phyloP scores from a whole-genome alignment of 2,113 vertebrate species.

The Hyla sarda region DNA sequence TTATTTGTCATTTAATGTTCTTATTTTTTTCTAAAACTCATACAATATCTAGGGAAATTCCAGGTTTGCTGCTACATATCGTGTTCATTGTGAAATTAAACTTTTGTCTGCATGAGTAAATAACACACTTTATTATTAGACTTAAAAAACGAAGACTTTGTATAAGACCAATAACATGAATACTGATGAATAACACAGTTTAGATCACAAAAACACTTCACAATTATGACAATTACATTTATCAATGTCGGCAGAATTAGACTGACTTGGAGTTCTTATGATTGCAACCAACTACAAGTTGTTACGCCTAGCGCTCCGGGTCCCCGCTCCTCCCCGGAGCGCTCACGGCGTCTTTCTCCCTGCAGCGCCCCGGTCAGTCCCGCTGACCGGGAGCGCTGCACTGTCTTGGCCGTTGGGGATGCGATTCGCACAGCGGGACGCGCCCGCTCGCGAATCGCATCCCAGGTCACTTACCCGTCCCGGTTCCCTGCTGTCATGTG shows the following conservation, averaged over 20 bases:
- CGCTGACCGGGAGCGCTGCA: too few species aligned
- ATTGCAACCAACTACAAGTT: too few species aligned
- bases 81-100: slow-evolving; percentile 50
- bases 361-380: too few species aligned
- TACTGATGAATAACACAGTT: slow-evolving; percentile 47
- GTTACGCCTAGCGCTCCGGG: too few species aligned
- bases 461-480: too few species aligned
- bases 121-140: slow-evolving; percentile 60
- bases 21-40: neutral
- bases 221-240: slow-evolving; percentile 15
- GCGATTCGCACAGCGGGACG: too few species aligned
- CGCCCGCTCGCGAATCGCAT: too few species aligned
- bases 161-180: slow-evolving; percentile 61
- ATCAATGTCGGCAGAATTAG: neutral
- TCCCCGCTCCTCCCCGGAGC: too few species aligned
- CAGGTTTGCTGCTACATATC: neutral
- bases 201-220: slow-evolving; percentile 57
- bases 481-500: too few species aligned
- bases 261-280: neutral
- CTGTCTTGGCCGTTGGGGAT: too few species aligned
- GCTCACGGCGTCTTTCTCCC: too few species aligned
- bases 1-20: neutral
- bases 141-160: slow-evolving; percentile 52
- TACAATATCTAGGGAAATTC: neutral
- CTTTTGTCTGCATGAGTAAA: neutral